A percentile compares a stretch with the other conserved stretches of the same genome.
Evolutionary conservation across 2,113 vertebrate genomes (phyloP).

Genomic region (Pachypanchax playfairii): DNA sequence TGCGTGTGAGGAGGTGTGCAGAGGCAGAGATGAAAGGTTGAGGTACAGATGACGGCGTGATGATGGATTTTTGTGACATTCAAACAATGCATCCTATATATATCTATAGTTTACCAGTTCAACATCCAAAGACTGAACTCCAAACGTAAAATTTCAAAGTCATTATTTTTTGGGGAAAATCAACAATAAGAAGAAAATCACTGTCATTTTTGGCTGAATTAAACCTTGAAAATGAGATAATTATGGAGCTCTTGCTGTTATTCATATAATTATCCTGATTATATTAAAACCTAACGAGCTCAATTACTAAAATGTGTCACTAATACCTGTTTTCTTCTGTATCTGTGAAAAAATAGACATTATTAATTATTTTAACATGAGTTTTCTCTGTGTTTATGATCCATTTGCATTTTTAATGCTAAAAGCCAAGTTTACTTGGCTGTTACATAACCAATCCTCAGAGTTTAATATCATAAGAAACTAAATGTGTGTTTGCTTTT

Average conservation of each 20-base stretch:
- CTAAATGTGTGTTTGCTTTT: no score
- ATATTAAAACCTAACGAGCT: neutral
- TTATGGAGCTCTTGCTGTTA: neutral
- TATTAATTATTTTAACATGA: neutral
- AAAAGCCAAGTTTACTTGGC: conserved; percentile 3
- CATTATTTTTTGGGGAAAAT: neutral
- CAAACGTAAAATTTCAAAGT: no score
- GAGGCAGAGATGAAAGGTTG: conserved; percentile 37
- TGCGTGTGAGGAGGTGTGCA: conserved; percentile 5
- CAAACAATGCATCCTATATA: conserved; percentile 19
- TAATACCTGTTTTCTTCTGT: no score
- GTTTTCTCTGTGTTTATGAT: neutral
- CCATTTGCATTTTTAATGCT: neutral
- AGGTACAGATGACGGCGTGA: conserved; percentile 44
- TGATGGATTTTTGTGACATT: conserved; percentile 45
- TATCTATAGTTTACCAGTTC: conserved; percentile 9
- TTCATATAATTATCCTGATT: neutral
- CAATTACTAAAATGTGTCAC: neutral
- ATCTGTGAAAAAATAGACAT: neutral
- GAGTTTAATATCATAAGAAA: no score
- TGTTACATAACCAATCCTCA: neutral
- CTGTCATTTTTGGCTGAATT: neutral
- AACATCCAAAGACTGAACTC: no score
- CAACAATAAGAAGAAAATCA: neutral
- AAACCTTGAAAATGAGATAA: neutral